These are phyloP conservation scores for Gymnarchus niloticus DNA, from an alignment of 2,113 vertebrate genomes.

Conservation along the genomic window DNA sequence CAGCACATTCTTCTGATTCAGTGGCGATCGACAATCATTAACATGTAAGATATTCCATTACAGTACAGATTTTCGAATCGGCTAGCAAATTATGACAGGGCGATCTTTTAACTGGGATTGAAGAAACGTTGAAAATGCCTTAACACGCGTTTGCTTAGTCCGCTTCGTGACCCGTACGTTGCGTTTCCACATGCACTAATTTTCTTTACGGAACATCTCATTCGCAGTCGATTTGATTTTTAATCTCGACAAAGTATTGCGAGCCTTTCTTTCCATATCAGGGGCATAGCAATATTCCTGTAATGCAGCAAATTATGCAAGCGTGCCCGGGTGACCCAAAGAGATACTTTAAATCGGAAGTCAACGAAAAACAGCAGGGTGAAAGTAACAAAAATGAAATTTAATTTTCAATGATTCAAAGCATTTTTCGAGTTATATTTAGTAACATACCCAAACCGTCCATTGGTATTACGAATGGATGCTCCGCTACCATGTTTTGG, in stretches of 20 bases:
- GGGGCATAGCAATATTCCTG: background rate
- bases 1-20: background rate
- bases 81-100: background rate
- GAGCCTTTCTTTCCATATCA: background rate
- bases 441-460: background rate
- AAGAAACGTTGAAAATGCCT: background rate
- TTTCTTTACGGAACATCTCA: background rate
- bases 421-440: background rate
- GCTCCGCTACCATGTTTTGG: background rate
- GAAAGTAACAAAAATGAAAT: background rate
- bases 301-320: background rate
- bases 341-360: background rate
- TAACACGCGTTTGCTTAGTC: background rate
- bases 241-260: background rate
- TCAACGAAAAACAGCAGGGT: background rate
- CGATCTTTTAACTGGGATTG: background rate
- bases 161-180: background rate
- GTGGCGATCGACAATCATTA: slow-evolving; percentile 4
- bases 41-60: background rate
- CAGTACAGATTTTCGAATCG: background rate
- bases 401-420: background rate
- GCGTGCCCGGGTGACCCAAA: background rate
- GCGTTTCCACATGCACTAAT: background rate
- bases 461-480: background rate
- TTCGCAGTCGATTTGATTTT: background rate